Conservation (phyloP, 2,113 vertebrate genomes). For the Cyrtonyx montezumae region DNA sequence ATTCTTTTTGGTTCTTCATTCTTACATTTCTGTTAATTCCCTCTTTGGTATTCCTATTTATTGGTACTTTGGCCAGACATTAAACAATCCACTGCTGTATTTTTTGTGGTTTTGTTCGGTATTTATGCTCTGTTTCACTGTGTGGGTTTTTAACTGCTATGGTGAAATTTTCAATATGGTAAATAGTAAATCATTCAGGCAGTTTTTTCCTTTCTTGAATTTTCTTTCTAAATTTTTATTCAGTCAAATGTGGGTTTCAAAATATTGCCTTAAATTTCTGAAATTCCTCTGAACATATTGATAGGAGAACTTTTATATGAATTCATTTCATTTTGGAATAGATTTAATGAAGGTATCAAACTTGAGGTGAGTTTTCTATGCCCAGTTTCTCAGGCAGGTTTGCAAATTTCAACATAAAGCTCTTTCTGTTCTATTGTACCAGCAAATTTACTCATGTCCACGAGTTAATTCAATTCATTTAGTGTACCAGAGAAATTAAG, state of each 20-base stretch:
- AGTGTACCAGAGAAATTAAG: neutral
- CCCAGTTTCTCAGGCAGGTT: neutral
- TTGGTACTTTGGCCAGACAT: neutral
- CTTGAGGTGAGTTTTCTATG: neutral
- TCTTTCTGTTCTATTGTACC: neutral
- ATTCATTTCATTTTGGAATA: neutral
- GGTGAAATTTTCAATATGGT: neutral
- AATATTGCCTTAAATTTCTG: fast-evolving
- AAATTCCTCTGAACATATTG: fast-evolving
- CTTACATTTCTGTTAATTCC: neutral
- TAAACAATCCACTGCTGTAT: neutral
- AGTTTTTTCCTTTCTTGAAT: neutral
- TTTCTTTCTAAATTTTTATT: neutral
- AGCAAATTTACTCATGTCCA: neutral
- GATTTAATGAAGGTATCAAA: neutral
- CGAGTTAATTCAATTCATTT: neutral
- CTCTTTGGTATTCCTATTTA: neutral
- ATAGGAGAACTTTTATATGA: neutral
- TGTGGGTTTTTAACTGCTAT: neutral
- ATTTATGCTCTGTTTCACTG: fast-evolving
- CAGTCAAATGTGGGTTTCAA: neutral
- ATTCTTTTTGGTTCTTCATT: neutral
- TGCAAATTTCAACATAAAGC: neutral
- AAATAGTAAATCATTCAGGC: neutral
- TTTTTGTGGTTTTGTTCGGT: neutral